Percentiles rank a stretch among this genome's conserved stretches.
Evolutionary conservation across 2,797 vertebrate species (phyloP).

Genomic region (Adrianichthys oophorus): DNA sequence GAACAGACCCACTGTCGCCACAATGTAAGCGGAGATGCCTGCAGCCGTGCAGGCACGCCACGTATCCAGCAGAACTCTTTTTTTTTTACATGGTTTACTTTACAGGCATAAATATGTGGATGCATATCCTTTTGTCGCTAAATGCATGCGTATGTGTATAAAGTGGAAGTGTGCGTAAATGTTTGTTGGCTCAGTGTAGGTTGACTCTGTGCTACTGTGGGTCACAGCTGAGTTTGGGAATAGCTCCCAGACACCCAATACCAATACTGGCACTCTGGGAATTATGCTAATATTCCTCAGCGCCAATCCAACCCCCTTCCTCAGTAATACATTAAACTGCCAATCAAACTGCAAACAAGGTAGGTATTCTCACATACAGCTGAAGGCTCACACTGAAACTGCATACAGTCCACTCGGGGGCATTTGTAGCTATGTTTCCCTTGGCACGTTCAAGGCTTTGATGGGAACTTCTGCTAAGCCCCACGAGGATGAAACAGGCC

Average conservation of each 20-base stretch:
- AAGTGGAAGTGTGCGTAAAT: slow-evolving; percentile 4
- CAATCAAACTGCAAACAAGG: slow-evolving; percentile 77
- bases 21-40: slow-evolving; percentile 70
- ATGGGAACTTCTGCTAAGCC: slow-evolving; percentile 45
- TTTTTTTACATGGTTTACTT: neutral
- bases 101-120: slow-evolving; percentile 6
- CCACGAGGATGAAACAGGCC: slow-evolving; percentile 24
- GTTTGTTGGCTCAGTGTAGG: slow-evolving; percentile 63
- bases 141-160: slow-evolving; percentile 6
- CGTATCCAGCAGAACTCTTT: slow-evolving; percentile 1
- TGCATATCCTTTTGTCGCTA: slow-evolving; percentile 1
- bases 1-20: slow-evolving; percentile 86
- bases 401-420: slow-evolving; percentile 29
- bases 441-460: slow-evolving; percentile 37
- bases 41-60: slow-evolving; percentile 7
- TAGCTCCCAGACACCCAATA: slow-evolving; percentile 74
- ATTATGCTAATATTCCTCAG: slow-evolving; percentile 77
- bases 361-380: slow-evolving; percentile 31
- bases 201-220: slow-evolving; percentile 71
- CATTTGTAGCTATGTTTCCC: slow-evolving; percentile 43
- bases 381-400: slow-evolving; percentile 2
- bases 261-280: slow-evolving; percentile 67
- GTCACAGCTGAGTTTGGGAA: slow-evolving; percentile 79
- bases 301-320: slow-evolving; percentile 59
- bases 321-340: slow-evolving; percentile 71